Conservation (phyloP, 2,113 vertebrate genomes). For the Chloropsis cyanopogon region DNA sequence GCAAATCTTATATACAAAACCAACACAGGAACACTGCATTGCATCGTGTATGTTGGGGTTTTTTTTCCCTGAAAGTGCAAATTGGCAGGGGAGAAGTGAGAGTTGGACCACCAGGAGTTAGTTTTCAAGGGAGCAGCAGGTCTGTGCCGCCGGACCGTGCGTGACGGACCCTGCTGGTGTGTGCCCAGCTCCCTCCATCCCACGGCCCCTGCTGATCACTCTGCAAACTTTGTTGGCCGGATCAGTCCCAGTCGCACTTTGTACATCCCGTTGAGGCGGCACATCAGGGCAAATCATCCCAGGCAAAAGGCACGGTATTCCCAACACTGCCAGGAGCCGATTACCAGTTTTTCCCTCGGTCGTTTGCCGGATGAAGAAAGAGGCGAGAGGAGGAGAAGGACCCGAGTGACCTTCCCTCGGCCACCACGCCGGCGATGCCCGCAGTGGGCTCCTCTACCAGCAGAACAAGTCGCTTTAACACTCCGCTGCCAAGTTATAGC, state of each 20-base stretch:
- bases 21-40: conserved; percentile 43
- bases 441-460: background rate
- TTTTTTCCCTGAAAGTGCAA: conserved; percentile 19
- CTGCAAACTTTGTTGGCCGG: background rate
- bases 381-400: background rate
- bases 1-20: conserved; percentile 47
- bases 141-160: background rate
- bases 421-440: background rate
- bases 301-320: conserved; percentile 62
- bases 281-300: conserved; percentile 1
- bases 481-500: background rate
- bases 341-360: background rate
- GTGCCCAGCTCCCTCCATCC: conserved; percentile 23
- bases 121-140: conserved; percentile 21
- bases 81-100: background rate
- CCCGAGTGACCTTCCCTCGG: background rate
- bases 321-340: background rate
- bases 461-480: background rate
- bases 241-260: conserved; percentile 15
- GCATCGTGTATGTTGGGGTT: background rate
- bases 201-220: background rate
- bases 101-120: background rate
- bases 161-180: background rate
- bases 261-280: conserved; percentile 50
- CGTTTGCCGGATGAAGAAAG: background rate